Evolutionary conservation across 2,888 invertebrate species (phyloP).

Genomic region (Helleia helle): DNA sequence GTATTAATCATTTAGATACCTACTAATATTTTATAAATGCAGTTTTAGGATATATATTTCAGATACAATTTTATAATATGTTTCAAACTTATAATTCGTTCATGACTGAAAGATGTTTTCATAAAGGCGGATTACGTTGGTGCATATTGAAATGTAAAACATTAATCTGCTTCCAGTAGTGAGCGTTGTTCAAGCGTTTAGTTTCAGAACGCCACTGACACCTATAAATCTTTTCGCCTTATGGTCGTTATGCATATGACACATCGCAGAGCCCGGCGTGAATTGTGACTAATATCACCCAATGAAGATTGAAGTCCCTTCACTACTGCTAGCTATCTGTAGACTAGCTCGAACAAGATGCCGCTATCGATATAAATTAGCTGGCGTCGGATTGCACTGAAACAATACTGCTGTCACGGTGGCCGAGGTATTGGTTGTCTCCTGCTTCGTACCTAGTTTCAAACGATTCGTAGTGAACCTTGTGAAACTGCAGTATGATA

Average conservation of each 20-base stretch:
- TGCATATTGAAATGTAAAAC: no score
- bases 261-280: slow-evolving; percentile 17
- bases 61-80: no score
- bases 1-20: no score
- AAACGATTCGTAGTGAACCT: slow-evolving; percentile 25
- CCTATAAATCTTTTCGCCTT: slow-evolving; percentile 18
- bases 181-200: no score
- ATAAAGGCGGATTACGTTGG: no score
- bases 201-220: slow-evolving; percentile 4
- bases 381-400: slow-evolving; percentile 45
- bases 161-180: no score
- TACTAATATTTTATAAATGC: no score
- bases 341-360: slow-evolving; percentile 38
- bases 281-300: slow-evolving; percentile 21
- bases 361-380: slow-evolving; percentile 64
- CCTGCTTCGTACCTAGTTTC: slow-evolving; percentile 34
- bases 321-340: no score
- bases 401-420: slow-evolving; percentile 63
- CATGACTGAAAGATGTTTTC: no score
- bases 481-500: slow-evolving; percentile 25
- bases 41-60: no score
- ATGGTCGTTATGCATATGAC: slow-evolving; percentile 19
- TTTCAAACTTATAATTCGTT: no score
- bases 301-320: slow-evolving; percentile 22
- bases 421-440: slow-evolving; percentile 48